Evolutionary conservation across 92 coral and sea anemone species (phyloP).

Genomic region (Porites divaricata): DNA sequence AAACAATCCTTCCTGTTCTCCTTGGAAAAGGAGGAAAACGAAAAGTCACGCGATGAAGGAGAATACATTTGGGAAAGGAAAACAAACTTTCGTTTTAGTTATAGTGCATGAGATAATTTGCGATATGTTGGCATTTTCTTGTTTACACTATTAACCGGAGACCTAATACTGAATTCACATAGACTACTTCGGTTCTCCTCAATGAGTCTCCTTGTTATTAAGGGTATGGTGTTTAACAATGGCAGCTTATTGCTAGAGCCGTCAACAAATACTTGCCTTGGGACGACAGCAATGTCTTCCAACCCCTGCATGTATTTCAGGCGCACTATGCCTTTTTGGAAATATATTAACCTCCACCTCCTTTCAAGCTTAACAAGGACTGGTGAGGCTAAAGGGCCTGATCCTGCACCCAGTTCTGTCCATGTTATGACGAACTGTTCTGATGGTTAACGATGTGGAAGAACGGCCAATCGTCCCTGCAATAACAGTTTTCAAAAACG

Average conservation of each 20-base stretch:
- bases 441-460: slow-evolving; percentile 14
- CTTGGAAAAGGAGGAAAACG: slow-evolving; percentile 23
- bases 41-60: no score
- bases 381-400: slow-evolving; percentile 30
- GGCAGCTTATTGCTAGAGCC: slow-evolving; percentile 22
- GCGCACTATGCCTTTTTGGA: slow-evolving; percentile 26
- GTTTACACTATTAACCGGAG: slow-evolving; percentile 13
- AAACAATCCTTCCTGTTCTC: slow-evolving; percentile 13
- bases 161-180: slow-evolving; percentile 24
- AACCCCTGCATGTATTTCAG: slow-evolving; percentile 27
- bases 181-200: slow-evolving; percentile 15
- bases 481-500: slow-evolving; percentile 25
- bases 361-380: slow-evolving; percentile 10
- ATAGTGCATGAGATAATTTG: slow-evolving; percentile 1
- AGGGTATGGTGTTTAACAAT: slow-evolving; percentile 18
- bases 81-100: slow-evolving; percentile 18
- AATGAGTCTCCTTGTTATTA: slow-evolving; percentile 12
- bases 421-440: slow-evolving; percentile 30
- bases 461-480: slow-evolving; percentile 33
- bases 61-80: no score
- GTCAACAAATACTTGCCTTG: slow-evolving; percentile 35
- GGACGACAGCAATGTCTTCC: slow-evolving; percentile 29
- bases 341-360: slow-evolving; percentile 30
- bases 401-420: slow-evolving; percentile 22
- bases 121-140: neutral